phyloP scores from a whole-genome alignment of 64 coral and sea anemone species.

The Hydrozoanthus tunicans region DNA sequence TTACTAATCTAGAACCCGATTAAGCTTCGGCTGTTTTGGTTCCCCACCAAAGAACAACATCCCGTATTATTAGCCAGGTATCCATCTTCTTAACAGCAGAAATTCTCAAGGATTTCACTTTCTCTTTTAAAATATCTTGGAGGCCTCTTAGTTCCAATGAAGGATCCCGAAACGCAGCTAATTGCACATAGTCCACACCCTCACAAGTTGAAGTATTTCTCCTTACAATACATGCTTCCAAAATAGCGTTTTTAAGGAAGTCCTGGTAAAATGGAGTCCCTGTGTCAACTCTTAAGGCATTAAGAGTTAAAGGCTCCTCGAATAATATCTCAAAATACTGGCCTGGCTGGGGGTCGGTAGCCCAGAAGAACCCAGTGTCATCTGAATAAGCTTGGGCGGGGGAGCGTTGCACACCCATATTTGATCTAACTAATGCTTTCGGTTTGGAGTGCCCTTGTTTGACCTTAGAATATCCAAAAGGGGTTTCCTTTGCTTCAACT shows the following conservation, averaged over 20 bases:
- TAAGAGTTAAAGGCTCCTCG: conserved; percentile 1
- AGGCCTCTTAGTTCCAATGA: neutral
- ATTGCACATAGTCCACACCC: neutral
- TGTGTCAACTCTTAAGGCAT: conserved; percentile 7
- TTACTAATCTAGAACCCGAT: too few species aligned
- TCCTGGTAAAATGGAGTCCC: conserved; percentile 28
- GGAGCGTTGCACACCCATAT: neutral
- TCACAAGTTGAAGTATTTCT: neutral
- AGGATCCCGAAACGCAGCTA: conserved; percentile 29
- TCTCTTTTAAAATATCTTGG: neutral
- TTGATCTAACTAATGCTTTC: conserved; percentile 19
- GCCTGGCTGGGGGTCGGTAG: neutral
- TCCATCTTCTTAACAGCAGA: conserved; percentile 7
- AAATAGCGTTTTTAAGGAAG: neutral
- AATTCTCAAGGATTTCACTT: conserved; percentile 42
- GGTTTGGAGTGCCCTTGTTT: conserved; percentile 13
- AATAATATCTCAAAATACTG: conserved; percentile 47
- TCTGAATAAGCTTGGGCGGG: conserved; percentile 24
- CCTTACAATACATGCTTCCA: conserved; percentile 15
- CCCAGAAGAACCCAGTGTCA: conserved; percentile 21
- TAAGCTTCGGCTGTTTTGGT: too few species aligned
- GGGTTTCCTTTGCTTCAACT: conserved; percentile 16
- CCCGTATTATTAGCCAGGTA: conserved; percentile 31
- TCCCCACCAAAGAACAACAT: conserved; percentile 20
- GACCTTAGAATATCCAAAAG: neutral